Conservation (phyloP, 2,888 invertebrate genomes). For the Anthophora plumipes region DNA sequence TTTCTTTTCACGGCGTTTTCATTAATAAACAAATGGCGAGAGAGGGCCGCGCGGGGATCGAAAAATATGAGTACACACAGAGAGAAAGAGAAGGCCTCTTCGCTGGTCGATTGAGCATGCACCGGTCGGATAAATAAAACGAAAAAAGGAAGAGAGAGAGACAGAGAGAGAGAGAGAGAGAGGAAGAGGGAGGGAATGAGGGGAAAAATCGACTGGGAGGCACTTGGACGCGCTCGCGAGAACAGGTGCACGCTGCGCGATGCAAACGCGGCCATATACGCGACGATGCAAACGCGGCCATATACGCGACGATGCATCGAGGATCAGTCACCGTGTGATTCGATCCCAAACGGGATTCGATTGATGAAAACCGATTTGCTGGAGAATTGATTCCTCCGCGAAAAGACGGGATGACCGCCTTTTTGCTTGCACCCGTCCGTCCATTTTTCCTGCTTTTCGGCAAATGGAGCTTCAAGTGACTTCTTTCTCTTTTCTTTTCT, state of each 20-base stretch:
- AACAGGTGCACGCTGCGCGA: not conserved
- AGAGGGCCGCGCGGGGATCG: not conserved
- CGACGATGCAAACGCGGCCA: not conserved
- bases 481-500: too few relatives aligned
- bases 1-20: slow-evolving; percentile 32
- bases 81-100: not conserved
- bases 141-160: slow-evolving; percentile 13
- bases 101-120: slow-evolving; percentile 46
- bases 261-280: not conserved
- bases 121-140: slow-evolving; percentile 45
- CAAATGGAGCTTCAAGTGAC: too few relatives aligned
- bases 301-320: slow-evolving; percentile 18
- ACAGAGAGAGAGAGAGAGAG: not conserved
- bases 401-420: not conserved
- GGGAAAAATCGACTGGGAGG: not conserved
- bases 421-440: not conserved
- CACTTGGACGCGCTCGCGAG: slow-evolving; percentile 19
- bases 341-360: slow-evolving; percentile 21
- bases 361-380: slow-evolving; percentile 36
- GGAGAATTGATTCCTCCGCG: slow-evolving; percentile 14
- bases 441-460: too few relatives aligned
- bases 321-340: slow-evolving; percentile 42
- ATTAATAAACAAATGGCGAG: slow-evolving; percentile 35
- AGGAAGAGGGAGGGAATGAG: not conserved
- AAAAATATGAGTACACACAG: slow-evolving; percentile 8